These are phyloP conservation scores for Parazoanthus atlanticus DNA, from an alignment of 92 coral and sea anemone genomes.

Conservation along the genomic window DNA sequence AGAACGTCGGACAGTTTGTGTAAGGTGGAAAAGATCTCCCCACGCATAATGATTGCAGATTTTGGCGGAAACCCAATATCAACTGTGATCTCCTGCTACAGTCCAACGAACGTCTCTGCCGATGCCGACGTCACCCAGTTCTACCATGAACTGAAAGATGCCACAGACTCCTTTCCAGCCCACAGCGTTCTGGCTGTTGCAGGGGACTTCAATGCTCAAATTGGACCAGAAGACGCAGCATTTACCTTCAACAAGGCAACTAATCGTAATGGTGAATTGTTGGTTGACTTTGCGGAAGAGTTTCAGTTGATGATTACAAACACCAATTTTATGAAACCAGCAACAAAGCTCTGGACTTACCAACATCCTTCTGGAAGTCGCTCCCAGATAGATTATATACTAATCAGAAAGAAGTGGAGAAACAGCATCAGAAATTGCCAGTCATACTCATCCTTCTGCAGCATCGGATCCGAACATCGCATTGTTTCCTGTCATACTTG, in stretches of 20 bases:
- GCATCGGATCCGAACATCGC: slow-evolving; percentile 37
- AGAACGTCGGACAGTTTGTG: too few relatives aligned
- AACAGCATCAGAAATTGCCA: slow-evolving; percentile 34
- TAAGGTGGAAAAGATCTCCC: slow-evolving; percentile 37
- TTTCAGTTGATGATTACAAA: slow-evolving; percentile 3
- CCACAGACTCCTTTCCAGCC: not conserved
- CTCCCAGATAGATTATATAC: slow-evolving; percentile 21
- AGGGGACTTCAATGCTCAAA: too few relatives aligned
- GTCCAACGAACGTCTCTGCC: slow-evolving; percentile 46
- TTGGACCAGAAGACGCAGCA: not conserved
- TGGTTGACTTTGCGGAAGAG: slow-evolving; percentile 5
- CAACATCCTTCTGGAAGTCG: not conserved
- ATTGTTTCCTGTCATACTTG: slow-evolving; percentile 25
- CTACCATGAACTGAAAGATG: slow-evolving; percentile 37
- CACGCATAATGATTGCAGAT: slow-evolving; percentile 34
- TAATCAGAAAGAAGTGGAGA: slow-evolving; percentile 31
- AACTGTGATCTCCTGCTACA: slow-evolving; percentile 47
- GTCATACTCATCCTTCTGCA: slow-evolving; percentile 26
- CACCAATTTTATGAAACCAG: slow-evolving; percentile 35
- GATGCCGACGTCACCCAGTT: slow-evolving; percentile 40
- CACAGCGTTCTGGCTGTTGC: too few relatives aligned
- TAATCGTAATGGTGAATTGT: not conserved
- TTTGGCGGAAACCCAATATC: slow-evolving; percentile 50
- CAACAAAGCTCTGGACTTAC: slow-evolving; percentile 1
- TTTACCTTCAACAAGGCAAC: slow-evolving; percentile 34